phyloP scores from a whole-genome alignment of 2,113 vertebrate genomes.

The Sialia sialis region DNA sequence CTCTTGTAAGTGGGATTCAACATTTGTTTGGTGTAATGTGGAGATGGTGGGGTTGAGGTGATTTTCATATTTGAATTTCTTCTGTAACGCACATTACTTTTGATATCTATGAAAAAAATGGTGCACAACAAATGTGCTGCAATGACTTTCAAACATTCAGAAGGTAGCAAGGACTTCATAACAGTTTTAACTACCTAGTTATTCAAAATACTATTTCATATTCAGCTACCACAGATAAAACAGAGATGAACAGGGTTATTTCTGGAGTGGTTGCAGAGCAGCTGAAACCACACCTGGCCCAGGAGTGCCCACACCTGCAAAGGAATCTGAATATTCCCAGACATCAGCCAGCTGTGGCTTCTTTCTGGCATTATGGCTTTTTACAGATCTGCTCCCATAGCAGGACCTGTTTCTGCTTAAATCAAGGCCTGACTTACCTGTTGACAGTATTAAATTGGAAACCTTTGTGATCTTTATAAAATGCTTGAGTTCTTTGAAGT shows the following conservation, averaged over 20 bases:
- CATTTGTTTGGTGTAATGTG: neutral
- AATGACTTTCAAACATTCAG: neutral
- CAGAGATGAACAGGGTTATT: neutral
- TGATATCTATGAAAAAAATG: neutral
- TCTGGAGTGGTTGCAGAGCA: neutral
- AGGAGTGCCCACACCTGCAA: no score
- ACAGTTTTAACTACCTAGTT: neutral
- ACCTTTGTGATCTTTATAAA: neutral
- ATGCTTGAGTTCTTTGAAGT: neutral
- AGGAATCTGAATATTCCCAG: neutral
- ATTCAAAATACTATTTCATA: neutral
- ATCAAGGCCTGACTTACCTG: neutral
- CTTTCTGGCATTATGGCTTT: neutral
- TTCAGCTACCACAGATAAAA: neutral
- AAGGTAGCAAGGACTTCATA: neutral
- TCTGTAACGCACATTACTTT: neutral
- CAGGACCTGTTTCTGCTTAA: neutral
- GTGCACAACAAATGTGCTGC: neutral
- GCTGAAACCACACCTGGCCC: neutral
- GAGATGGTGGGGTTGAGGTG: neutral
- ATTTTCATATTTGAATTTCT: neutral
- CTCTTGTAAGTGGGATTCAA: neutral
- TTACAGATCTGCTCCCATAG: neutral
- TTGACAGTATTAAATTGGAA: neutral
- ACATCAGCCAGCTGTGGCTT: neutral